phyloP scores from a whole-genome alignment of 2,113 vertebrate genomes.

The Nymphicus hollandicus region DNA sequence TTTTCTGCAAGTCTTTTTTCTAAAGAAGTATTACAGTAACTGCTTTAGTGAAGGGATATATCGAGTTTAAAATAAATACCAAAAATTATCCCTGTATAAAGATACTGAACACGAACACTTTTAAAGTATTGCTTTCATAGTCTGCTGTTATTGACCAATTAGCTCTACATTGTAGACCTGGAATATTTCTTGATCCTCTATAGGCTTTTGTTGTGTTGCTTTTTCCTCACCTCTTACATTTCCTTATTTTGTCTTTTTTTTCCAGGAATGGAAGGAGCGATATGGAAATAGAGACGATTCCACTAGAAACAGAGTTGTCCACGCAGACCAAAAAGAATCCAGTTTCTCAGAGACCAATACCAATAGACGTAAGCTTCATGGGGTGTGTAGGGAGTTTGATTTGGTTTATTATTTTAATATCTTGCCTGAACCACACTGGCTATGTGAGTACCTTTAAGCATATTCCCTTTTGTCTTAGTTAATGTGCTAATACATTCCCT shows the following conservation, averaged over 20 bases:
- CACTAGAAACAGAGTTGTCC: conserved; percentile 78
- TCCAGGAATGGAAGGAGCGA: conserved; percentile 87
- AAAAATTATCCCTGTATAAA: neutral
- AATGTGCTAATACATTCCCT: neutral
- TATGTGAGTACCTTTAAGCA: neutral
- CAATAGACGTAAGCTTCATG: conserved; percentile 73
- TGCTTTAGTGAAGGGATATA: neutral
- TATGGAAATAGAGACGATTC: conserved; percentile 87
- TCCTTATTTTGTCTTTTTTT: neutral
- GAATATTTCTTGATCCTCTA: neutral
- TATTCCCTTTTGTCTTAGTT: neutral
- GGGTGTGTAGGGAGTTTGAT: neutral
- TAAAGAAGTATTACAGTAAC: neutral
- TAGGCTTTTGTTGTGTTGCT: neutral
- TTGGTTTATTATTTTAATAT: neutral
- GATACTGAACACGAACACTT: neutral
- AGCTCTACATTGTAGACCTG: neutral
- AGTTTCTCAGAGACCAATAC: conserved; percentile 77
- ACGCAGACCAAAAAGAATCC: conserved; percentile 83
- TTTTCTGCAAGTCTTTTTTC: neutral
- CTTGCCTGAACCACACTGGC: neutral
- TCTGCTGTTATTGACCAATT: neutral
- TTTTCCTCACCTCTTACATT: neutral
- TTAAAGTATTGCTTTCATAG: neutral
- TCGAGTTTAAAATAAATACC: neutral